Percentiles rank a stretch among this genome's conserved stretches.
Conservation (phyloP, 2,888 invertebrate genomes). For the Calameuta idolon region DNA sequence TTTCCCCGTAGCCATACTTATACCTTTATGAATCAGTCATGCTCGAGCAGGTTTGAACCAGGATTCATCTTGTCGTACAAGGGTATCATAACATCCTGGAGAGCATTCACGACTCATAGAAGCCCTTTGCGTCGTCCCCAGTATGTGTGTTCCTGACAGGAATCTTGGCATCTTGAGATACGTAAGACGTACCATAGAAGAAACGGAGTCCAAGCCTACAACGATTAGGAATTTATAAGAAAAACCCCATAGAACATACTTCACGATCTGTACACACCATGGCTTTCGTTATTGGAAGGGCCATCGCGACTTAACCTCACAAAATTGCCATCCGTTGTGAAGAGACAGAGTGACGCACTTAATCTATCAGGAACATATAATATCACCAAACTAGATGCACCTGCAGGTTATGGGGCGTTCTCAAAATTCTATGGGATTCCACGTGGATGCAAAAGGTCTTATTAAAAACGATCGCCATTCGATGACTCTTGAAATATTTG, state of each 20-base stretch:
- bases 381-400: background rate
- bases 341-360: background rate
- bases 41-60: conserved; percentile 53
- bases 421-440: background rate
- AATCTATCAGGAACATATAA: conserved; percentile 30
- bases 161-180: background rate
- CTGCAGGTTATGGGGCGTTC: background rate
- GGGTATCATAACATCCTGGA: conserved; percentile 48
- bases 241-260: conserved; percentile 9
- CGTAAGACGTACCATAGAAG: conserved; percentile 30
- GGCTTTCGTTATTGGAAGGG: conserved; percentile 20
- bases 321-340: background rate
- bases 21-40: conserved; percentile 40
- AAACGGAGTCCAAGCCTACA: conserved; percentile 43
- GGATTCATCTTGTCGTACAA: conserved; percentile 49
- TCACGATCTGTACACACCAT: conserved; percentile 1
- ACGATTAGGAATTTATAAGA: conserved; percentile 44
- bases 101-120: conserved; percentile 20
- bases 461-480: conserved; percentile 15
- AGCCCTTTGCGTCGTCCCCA: background rate
- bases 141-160: background rate
- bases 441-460: background rate
- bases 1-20: background rate
- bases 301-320: conserved; percentile 1
- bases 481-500: conserved; percentile 40